Conservation (phyloP, 1,140 invertebrate genomes). For the Drosophila equinoxialis region DNA sequence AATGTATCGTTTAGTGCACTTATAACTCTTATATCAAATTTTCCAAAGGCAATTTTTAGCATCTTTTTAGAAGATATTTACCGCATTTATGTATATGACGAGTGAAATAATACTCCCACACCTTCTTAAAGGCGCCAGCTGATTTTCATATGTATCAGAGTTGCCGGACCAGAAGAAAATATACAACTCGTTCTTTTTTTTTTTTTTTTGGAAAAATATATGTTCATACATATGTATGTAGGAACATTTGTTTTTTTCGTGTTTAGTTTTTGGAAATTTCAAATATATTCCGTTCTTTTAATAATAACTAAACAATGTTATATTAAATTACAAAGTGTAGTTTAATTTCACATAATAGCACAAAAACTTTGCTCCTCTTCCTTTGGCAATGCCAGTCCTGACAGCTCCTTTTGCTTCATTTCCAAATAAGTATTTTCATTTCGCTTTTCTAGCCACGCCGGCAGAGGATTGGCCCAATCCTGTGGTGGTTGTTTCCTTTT, state of each 20-base stretch:
- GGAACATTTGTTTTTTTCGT: too few relatives aligned
- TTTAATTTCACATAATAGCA: conserved; percentile 62
- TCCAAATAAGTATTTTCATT: conserved; percentile 87
- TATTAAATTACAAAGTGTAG: conserved; percentile 22
- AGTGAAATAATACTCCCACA: neutral
- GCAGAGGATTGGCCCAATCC: conserved; percentile 91
- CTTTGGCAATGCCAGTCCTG: conserved; percentile 50
- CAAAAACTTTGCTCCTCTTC: conserved; percentile 58
- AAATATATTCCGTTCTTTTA: too few relatives aligned
- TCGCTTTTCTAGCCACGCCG: conserved; percentile 88
- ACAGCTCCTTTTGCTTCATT: conserved; percentile 86
- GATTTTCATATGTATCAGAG: neutral
- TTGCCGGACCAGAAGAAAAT: conserved; percentile 28
- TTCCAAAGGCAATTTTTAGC: conserved; percentile 59
- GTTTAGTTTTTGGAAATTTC: too few relatives aligned
- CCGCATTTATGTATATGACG: neutral
- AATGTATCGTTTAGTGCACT: conserved; percentile 46
- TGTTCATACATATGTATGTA: too few relatives aligned
- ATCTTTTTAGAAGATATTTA: conserved; percentile 48
- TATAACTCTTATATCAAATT: conserved; percentile 55
- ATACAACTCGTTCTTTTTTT: neutral
- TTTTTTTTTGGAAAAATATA: neutral
- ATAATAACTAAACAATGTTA: neutral
- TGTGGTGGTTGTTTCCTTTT: conserved; percentile 88
- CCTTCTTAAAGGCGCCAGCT: conserved; percentile 13